Base-by-base conservation (phyloP, 2,797 vertebrate species). In the Ibycter americanus region DNA sequence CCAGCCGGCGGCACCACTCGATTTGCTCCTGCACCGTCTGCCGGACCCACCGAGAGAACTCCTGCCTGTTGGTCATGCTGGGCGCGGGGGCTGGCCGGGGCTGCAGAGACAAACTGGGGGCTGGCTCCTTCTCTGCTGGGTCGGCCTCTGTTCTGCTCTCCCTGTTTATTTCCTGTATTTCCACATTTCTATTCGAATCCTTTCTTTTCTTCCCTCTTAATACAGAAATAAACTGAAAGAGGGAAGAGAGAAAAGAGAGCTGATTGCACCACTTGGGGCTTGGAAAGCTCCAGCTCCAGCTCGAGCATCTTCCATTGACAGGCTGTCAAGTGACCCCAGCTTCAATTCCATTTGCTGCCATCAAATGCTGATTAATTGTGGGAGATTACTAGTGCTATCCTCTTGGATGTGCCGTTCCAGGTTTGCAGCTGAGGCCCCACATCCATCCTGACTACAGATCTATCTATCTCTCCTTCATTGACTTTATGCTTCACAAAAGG, bases 151-250 rank as follows among this genome's bases (percentile, higher is more conserved):
- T 59, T 46, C 67, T 22, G 27, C 36, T 94, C 6, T 80, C 70
- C 36, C 56, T 92, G 0, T 93, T 92, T 59, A 93, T 40, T 32
- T 70, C 83, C 93, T 46, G 82, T 47, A 49, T 65, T 56, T 94
- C 93, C 21, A 46, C 22, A 4, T 72, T 81, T 65, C 82, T 97
- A 3, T 42, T 80, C 0, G 70, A 96, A 46, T 95, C 87, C 42
- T 91, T 97, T 26, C 95, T 97, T 87, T 98, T 98, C 54, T 98
- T 98, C 71, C 97, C 98, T 65, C 98, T 97, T 93, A 99, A 93
- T 15, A 98, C 98, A 12, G 99, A 99, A 78, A 98, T 96, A 58
- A 99, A 99, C 99, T 99, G 97, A 52, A 89, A 88, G 67, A 76
- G 77, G 66, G 40, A 14, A 78, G 42, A 83, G 32, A 85, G 55